Conservation (phyloP, 2,113 vertebrate species). For the Corythornis madagascariensis region DNA sequence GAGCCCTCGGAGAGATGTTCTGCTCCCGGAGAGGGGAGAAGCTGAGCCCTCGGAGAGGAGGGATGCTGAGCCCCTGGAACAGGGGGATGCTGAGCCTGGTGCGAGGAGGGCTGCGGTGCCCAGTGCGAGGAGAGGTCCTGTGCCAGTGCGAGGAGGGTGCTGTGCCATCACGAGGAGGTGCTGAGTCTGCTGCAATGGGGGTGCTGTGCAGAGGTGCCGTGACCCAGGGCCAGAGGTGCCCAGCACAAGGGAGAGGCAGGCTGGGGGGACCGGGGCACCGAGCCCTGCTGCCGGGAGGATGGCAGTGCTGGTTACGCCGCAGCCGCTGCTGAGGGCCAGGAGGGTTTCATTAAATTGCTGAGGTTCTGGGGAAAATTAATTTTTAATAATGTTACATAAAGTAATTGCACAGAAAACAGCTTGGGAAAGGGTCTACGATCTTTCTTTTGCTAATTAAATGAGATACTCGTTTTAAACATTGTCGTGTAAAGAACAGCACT, state of each 20-base stretch:
- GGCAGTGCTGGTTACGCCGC: not conserved
- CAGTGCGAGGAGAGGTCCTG: not conserved
- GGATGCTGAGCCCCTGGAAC: not conserved
- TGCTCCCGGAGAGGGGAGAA: not conserved
- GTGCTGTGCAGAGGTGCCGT: not conserved
- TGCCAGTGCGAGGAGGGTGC: not conserved
- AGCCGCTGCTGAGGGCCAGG: not conserved
- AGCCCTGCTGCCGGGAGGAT: not conserved
- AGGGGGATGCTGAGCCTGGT: not conserved
- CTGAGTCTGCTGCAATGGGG: not conserved
- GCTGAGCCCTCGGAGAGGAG: not conserved
- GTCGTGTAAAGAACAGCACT: not conserved
- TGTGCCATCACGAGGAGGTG: not conserved
- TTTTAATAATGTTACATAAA: constrained; percentile 67
- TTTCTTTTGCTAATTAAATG: constrained; percentile 43
- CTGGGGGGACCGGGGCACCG: not conserved
- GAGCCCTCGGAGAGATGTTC: not conserved
- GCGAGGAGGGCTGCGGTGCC: not conserved
- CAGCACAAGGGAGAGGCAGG: not conserved
- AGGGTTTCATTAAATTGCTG: not conserved
- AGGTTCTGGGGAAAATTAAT: constrained; percentile 53
- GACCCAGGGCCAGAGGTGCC: not conserved
- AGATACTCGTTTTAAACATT: not conserved
- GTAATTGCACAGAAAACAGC: constrained; percentile 51
- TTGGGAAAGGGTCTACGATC: not conserved